Conservation (phyloP, 2,797 vertebrate genomes). For the Eutrigla gurnardus region DNA sequence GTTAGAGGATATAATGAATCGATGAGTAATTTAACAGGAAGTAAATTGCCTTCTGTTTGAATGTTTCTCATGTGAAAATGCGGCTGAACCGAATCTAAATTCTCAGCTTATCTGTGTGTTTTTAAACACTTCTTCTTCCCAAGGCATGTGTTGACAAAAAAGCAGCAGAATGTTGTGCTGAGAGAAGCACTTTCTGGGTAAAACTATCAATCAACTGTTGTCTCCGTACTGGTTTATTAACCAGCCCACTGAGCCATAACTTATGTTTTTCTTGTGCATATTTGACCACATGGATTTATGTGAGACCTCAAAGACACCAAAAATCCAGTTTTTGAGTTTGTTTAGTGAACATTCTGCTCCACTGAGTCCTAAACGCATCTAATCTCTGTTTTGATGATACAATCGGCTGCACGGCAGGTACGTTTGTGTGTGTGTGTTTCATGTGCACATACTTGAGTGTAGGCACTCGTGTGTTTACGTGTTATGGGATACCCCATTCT, state of each 20-base stretch:
- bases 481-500: constrained; percentile 22
- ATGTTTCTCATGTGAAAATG: constrained; percentile 52
- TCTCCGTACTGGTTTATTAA: constrained; percentile 25
- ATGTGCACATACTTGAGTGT: constrained; percentile 16
- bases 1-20: not conserved
- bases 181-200: constrained; percentile 23
- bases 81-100: constrained; percentile 50
- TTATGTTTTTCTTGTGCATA: constrained; percentile 34
- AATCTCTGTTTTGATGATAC: constrained; percentile 63
- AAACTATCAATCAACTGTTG: constrained; percentile 49
- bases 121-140: constrained; percentile 55
- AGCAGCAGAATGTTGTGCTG: constrained; percentile 38
- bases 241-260: constrained; percentile 21
- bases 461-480: constrained; percentile 23
- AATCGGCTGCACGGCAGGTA: constrained; percentile 43
- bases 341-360: constrained; percentile 61
- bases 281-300: constrained; percentile 55
- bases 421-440: constrained; percentile 32
- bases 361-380: constrained; percentile 46
- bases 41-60: not conserved
- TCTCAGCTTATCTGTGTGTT: constrained; percentile 71
- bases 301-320: constrained; percentile 55
- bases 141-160: constrained; percentile 76
- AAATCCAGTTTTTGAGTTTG: constrained; percentile 51
- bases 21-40: not conserved